phyloP scores from a whole-genome alignment of 2,797 vertebrate genomes.

The Agapornis canus region DNA sequence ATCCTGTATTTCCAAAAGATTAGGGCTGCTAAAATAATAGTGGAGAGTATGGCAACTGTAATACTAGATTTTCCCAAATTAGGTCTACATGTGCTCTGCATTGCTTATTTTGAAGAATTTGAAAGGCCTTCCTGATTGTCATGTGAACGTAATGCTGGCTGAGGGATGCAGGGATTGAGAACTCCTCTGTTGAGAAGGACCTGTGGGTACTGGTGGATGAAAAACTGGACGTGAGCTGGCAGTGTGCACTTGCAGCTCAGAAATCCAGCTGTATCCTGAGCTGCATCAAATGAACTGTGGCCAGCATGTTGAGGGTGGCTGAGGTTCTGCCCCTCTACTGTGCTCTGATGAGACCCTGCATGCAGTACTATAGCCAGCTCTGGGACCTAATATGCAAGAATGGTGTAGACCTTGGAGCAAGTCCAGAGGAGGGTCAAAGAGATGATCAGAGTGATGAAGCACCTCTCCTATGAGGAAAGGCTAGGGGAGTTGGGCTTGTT shows the following conservation, averaged over 20 bases:
- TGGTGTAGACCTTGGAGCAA: neutral
- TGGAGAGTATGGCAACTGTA: neutral
- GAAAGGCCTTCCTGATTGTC: neutral
- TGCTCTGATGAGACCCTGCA: too few species aligned
- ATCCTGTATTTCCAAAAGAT: neutral
- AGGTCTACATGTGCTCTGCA: neutral
- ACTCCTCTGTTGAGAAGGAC: neutral
- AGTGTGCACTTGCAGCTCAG: rapidly evolving
- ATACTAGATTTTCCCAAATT: neutral
- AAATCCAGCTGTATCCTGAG: rapidly evolving
- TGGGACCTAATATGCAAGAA: neutral
- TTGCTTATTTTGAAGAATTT: neutral
- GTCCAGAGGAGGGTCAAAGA: neutral
- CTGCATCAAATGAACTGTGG: rapidly evolving
- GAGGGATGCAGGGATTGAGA: neutral
- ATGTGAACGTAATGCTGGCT: neutral
- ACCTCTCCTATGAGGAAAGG: neutral
- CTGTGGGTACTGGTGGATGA: rapidly evolving
- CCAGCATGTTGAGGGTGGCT: neutral
- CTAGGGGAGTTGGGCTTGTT: neutral
- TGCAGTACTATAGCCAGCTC: neutral
- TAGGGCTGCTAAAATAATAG: neutral
- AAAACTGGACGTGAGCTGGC: neutral
- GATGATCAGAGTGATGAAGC: neutral
- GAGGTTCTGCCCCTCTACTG: neutral